A percentile compares a stretch with the other conserved stretches of the same genome.
These are phyloP conservation scores for Drosophila subquinaria DNA, from an alignment of 2,888 invertebrate species.

Conservation along the genomic window DNA sequence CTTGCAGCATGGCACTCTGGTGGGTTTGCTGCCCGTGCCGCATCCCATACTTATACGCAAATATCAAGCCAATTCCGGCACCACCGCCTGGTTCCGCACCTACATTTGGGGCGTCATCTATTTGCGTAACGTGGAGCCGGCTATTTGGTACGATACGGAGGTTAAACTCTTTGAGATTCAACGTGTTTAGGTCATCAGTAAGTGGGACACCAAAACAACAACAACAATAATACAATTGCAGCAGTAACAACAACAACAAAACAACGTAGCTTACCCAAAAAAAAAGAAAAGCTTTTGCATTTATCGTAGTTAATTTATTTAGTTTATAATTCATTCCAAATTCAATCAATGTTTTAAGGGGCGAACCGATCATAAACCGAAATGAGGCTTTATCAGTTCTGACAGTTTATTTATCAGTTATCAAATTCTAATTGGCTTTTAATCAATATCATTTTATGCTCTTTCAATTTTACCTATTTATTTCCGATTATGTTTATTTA, in stretches of 20 bases:
- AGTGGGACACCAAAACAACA: slow-evolving; percentile 33
- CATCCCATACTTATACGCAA: slow-evolving; percentile 99
- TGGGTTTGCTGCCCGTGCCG: slow-evolving; percentile 98
- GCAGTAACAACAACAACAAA: slow-evolving; percentile 28
- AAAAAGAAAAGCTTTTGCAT: slow-evolving; percentile 67
- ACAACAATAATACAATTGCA: slow-evolving; percentile 22
- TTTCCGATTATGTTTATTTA: slow-evolving; percentile 5
- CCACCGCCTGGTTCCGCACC: slow-evolving; percentile 99
- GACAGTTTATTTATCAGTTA: slow-evolving; percentile 30
- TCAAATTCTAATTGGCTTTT: slow-evolving; percentile 34
- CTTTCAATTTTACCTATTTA: slow-evolving; percentile 20
- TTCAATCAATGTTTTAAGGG: slow-evolving; percentile 40
- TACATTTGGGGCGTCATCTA: slow-evolving; percentile 99
- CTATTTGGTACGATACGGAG: slow-evolving; percentile 99
- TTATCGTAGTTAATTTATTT: slow-evolving; percentile 75
- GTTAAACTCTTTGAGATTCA: slow-evolving; percentile 99
- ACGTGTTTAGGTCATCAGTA: slow-evolving; percentile 88
- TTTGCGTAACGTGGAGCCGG: slow-evolving; percentile 98
- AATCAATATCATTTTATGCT: slow-evolving; percentile 9
- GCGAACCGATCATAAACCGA: slow-evolving; percentile 18
- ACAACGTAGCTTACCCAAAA: slow-evolving; percentile 50
- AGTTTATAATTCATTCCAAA: slow-evolving; percentile 65
- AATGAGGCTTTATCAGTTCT: slow-evolving; percentile 56
- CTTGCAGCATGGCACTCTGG: slow-evolving; percentile 98
- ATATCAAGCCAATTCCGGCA: slow-evolving; percentile 99